Base-by-base conservation (phyloP, 1,140 invertebrate species). In the Muscidifurax raptorellus region DNA sequence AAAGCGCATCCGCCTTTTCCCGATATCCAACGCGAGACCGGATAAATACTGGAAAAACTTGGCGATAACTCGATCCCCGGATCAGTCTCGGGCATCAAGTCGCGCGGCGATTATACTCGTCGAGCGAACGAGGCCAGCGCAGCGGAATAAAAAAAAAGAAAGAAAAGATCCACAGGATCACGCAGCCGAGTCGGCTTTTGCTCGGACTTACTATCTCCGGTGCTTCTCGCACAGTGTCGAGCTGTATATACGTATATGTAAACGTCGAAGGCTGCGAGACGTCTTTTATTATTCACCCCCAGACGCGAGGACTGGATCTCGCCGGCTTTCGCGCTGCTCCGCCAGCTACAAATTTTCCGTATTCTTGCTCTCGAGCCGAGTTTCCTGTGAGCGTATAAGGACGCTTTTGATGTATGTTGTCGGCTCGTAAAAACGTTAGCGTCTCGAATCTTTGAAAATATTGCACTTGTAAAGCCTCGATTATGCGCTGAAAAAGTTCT, bases 231-330 rank as follows among this genome's bases (percentile, higher is more conserved):
- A 18, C 52, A 7, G 18, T 15, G 12, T 18, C 13, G 15, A 52
- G 52, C 36, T 47, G 1, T 27, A n/a, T 79, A 10, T 80, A 32
- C 44, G 67, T 67, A 72, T 71, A 47, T n/a, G 13, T 13, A 0
- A 30, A 71, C 15, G 25, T 66, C 25, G 22, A n/a, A 13, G 30
- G 4, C 30, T 47, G 4, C 7, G 40, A 7, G n/a, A 30, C 72
- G 18, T 67, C 52, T 66, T 83, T 83, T 77, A 77, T 76, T 76
- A 66, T 83, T 83, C 74, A 77, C n/a, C 22, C 22, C 40, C 22
- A 30, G 4, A 10, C 74, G 15, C 12, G 1, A 32, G 9, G 7
- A 27, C 47, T 82, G 10, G 30, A 81, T 66, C 67, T 69, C 27
- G 28, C 30, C 67, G 67, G 67, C 9, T 69, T 69, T 69, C 32